A percentile compares a stretch with the other conserved stretches of the same genome.
Evolutionary conservation across 64 coral and sea anemone species (phyloP).

Genomic region (Dendrophyllia cribrosa): DNA sequence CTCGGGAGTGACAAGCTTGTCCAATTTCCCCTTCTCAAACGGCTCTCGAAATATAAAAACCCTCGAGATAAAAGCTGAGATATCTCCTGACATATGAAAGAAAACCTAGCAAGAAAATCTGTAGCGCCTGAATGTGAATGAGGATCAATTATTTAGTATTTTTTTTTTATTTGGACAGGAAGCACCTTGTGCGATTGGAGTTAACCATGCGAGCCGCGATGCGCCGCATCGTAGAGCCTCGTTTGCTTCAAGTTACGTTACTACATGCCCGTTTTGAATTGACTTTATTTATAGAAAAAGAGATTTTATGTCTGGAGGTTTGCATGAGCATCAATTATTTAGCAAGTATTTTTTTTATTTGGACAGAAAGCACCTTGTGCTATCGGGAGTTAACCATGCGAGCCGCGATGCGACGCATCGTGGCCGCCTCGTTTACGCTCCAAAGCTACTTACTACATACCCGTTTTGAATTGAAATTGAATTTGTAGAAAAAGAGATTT

Average conservation of each 20-base stretch:
- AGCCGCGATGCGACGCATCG: too few relatives aligned
- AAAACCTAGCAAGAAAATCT: neutral
- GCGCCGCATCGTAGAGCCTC: too few relatives aligned
- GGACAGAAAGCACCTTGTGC: neutral
- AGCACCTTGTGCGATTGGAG: neutral
- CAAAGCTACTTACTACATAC: too few relatives aligned
- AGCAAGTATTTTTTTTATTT: constrained; percentile 17
- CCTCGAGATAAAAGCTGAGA: neutral
- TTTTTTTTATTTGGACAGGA: constrained; percentile 13
- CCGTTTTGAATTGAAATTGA: too few relatives aligned
- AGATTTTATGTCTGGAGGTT: too few relatives aligned
- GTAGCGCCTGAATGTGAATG: neutral
- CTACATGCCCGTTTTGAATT: too few relatives aligned
- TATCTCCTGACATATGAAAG: constrained; percentile 8
- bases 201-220: neutral
- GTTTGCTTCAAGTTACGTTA: too few relatives aligned
- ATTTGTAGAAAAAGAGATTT: too few relatives aligned
- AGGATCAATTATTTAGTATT: neutral
- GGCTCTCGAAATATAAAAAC: neutral
- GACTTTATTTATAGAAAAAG: too few relatives aligned
- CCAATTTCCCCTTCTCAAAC: constrained; percentile 31
- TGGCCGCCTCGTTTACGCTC: too few relatives aligned
- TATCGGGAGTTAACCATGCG: neutral
- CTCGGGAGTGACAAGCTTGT: neutral
- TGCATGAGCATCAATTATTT: neutral